phyloP scores from a whole-genome alignment of 2,888 invertebrate species.

The Drosophila putrida region DNA sequence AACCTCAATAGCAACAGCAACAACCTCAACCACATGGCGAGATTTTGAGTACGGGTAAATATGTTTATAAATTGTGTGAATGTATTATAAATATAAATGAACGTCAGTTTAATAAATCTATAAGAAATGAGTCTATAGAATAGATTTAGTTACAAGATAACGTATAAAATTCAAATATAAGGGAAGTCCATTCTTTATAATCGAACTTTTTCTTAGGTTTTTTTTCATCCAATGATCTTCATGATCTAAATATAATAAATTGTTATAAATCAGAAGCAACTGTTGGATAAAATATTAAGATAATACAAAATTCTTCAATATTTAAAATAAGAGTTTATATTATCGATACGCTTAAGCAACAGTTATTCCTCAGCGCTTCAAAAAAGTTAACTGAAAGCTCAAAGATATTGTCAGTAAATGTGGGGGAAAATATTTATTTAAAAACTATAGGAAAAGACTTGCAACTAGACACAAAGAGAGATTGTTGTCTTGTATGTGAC shows the following conservation, averaged over 20 bases:
- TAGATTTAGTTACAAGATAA: too few relatives aligned
- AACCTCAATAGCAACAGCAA: slow-evolving; percentile 62
- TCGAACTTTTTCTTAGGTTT: neutral
- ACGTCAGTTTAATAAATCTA: neutral
- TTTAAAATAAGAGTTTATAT: too few relatives aligned
- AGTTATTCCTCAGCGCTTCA: neutral
- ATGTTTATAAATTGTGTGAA: neutral
- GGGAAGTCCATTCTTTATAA: too few relatives aligned
- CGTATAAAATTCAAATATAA: too few relatives aligned
- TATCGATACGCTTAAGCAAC: neutral
- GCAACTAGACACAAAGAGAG: slow-evolving; percentile 26
- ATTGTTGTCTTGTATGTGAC: slow-evolving; percentile 37
- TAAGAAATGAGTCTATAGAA: neutral
- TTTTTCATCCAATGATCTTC: too few relatives aligned
- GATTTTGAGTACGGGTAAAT: slow-evolving; percentile 63
- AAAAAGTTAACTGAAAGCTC: neutral
- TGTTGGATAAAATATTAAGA: too few relatives aligned
- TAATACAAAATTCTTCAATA: too few relatives aligned
- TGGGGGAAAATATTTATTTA: slow-evolving; percentile 49
- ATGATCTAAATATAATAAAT: too few relatives aligned
- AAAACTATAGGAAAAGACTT: slow-evolving; percentile 9
- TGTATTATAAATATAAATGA: neutral
- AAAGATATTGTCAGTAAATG: neutral
- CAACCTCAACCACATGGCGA: slow-evolving; percentile 40
- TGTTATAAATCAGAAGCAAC: too few relatives aligned